These are phyloP conservation scores for Marisa cornuarietis DNA, from an alignment of 1,140 invertebrate species.

Conservation along the genomic window DNA sequence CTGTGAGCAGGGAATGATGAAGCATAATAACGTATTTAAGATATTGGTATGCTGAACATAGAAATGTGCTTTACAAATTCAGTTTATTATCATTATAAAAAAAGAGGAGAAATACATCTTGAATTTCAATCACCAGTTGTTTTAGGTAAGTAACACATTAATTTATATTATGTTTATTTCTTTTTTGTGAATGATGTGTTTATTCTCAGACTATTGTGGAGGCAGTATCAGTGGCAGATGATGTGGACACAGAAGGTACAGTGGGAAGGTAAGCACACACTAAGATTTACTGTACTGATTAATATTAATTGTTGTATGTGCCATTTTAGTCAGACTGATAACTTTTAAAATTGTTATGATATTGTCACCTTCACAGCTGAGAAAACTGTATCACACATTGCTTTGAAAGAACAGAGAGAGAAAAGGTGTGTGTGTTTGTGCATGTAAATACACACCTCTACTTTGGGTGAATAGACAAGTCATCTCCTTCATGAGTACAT, in stretches of 20 bases:
- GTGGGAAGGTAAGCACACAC: conserved; percentile 43
- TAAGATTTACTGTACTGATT: not conserved
- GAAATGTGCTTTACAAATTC: not conserved
- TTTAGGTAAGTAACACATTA: not conserved
- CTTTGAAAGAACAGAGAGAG: too few relatives aligned
- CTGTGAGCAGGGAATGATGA: not conserved
- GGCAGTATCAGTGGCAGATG: conserved; percentile 64
- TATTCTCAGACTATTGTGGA: conserved; percentile 66
- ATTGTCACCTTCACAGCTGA: too few relatives aligned
- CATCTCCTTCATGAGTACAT: not conserved
- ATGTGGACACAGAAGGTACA: conserved; percentile 57
- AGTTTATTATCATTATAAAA: too few relatives aligned
- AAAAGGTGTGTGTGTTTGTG: too few relatives aligned
- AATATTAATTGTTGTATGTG: not conserved
- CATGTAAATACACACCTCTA: too few relatives aligned
- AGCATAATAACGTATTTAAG: not conserved
- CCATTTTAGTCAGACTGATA: not conserved
- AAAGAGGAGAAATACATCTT: too few relatives aligned
- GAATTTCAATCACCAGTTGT: too few relatives aligned
- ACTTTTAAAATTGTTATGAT: too few relatives aligned
- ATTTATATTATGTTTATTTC: not conserved
- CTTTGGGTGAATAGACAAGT: too few relatives aligned
- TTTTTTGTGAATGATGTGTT: conserved; percentile 1
- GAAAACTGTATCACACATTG: too few relatives aligned
- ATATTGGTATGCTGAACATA: not conserved